A percentile compares a stretch with the other conserved stretches of the same genome.
Evolutionary conservation across 2,888 invertebrate genomes (phyloP).

Genomic region (Phalangium opilio): DNA sequence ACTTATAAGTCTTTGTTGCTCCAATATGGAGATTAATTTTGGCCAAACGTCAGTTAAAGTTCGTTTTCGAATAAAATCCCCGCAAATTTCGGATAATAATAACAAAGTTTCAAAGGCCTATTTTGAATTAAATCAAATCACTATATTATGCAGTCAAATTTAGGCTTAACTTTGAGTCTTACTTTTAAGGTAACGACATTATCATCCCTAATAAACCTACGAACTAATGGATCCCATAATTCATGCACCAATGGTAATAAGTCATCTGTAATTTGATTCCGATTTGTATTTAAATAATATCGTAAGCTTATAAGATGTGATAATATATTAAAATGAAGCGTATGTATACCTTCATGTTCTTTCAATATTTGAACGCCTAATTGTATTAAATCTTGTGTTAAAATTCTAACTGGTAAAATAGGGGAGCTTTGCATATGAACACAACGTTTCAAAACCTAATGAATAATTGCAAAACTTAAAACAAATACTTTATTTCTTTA

Average conservation of each 20-base stretch:
- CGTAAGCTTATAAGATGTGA: too few species aligned
- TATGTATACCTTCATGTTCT: constrained; percentile 2
- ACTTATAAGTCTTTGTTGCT: background rate
- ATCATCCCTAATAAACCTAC: constrained; percentile 10
- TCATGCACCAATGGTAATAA: constrained; percentile 12
- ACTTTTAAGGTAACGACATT: constrained; percentile 6
- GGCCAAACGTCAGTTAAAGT: constrained; percentile 10
- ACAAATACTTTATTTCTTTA: background rate
- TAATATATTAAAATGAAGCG: too few species aligned
- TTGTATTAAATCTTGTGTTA: constrained; percentile 8
- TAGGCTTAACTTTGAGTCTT: background rate
- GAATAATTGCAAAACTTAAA: background rate
- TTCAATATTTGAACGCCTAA: constrained; percentile 6
- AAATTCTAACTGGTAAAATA: constrained; percentile 2
- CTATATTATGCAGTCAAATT: too few species aligned
- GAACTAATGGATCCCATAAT: constrained; percentile 11
- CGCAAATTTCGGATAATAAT: constrained; percentile 10
- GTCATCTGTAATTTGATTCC: constrained; percentile 6
- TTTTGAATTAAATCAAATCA: background rate
- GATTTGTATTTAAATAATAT: too few species aligned
- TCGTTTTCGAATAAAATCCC: constrained; percentile 12
- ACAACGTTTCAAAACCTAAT: constrained; percentile 9
- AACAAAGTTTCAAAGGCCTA: constrained; percentile 11
- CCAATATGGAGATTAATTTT: constrained; percentile 8
- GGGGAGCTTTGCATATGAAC: constrained; percentile 7